A percentile compares a stretch with the other conserved stretches of the same genome.
Conservation (phyloP, 2,888 invertebrate genomes). For the Poecilus cupreus region DNA sequence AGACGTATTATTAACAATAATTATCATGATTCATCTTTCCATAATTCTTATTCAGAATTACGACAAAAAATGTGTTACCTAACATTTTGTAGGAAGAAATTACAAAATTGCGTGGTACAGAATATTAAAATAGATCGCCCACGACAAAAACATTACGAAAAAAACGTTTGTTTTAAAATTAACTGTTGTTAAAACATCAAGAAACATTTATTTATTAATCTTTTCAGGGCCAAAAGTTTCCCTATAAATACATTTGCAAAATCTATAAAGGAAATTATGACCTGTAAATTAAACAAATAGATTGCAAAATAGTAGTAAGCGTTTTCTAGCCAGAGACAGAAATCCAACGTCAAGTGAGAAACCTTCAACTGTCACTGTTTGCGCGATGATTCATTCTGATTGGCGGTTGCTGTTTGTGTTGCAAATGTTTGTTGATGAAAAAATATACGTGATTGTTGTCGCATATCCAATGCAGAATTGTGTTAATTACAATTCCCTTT, state of each 20-base stretch:
- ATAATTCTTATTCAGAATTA: constrained; percentile 16
- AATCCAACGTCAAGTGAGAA: constrained; percentile 30
- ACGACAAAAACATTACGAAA: constrained; percentile 1
- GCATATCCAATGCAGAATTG: neutral
- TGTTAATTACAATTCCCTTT: no score
- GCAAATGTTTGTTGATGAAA: constrained; percentile 14
- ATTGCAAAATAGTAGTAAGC: neutral
- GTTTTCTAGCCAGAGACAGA: neutral
- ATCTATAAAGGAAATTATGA: neutral
- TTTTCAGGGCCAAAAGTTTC: neutral
- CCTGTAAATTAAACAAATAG: neutral
- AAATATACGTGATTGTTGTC: constrained; percentile 21
- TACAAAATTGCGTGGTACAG: neutral
- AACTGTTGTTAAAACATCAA: no score
- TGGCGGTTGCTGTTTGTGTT: constrained; percentile 21
- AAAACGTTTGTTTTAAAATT: neutral
- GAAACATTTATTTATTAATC: no score
- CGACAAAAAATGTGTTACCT: neutral
- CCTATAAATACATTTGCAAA: no score
- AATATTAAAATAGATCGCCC: constrained; percentile 3
- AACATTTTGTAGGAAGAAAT: neutral
- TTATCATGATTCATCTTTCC: constrained; percentile 8
- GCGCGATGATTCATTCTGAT: constrained; percentile 30
- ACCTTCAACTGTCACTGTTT: constrained; percentile 20
- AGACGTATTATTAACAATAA: neutral